Evolutionary conservation across 2,888 invertebrate species (phyloP).

Genomic region (Hypselothyrea guttata): DNA sequence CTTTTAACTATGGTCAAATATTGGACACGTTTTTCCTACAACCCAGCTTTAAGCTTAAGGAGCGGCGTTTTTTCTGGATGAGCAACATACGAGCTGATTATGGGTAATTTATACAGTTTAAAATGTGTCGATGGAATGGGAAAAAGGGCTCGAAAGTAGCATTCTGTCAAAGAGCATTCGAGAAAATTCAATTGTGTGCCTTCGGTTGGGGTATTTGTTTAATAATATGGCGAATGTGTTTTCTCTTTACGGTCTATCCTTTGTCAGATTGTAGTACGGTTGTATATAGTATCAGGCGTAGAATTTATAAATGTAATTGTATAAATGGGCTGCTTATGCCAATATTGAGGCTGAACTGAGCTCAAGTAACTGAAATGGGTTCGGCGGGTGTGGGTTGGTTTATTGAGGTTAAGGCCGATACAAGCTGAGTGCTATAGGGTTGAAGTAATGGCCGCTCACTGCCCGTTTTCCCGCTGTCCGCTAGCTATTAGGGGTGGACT

Average conservation of each 20-base stretch:
- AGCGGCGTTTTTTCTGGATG: slow-evolving; percentile 3
- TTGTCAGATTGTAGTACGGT: slow-evolving; percentile 10
- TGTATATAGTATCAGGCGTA: slow-evolving; percentile 51
- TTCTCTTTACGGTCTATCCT: slow-evolving; percentile 20
- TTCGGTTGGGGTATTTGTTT: slow-evolving; percentile 43
- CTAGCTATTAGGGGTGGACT: slow-evolving; percentile 72
- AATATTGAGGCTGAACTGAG: slow-evolving; percentile 24
- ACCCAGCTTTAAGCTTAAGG: slow-evolving; percentile 21
- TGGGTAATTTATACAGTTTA: slow-evolving; percentile 41
- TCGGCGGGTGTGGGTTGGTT: slow-evolving; percentile 22
- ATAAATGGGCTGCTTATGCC: slow-evolving; percentile 66
- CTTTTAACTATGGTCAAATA: too few species aligned
- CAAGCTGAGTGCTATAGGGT: slow-evolving; percentile 36
- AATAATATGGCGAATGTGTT: slow-evolving; percentile 48
- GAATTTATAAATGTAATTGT: slow-evolving; percentile 75
- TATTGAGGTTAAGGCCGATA: slow-evolving; percentile 34
- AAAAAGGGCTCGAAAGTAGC: slow-evolving; percentile 1
- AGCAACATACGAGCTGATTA: slow-evolving; percentile 42
- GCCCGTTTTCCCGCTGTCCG: slow-evolving; percentile 35
- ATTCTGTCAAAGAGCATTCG: slow-evolving; percentile 42
- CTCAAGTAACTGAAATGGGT: slow-evolving; percentile 2
- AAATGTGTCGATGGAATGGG: slow-evolving; percentile 11
- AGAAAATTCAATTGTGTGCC: slow-evolving; percentile 41
- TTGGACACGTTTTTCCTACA: background rate
- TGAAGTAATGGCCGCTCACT: slow-evolving; percentile 56